Base-by-base conservation (phyloP, 2,888 invertebrate species). In the Scelioninae gen. 2 region DNA sequence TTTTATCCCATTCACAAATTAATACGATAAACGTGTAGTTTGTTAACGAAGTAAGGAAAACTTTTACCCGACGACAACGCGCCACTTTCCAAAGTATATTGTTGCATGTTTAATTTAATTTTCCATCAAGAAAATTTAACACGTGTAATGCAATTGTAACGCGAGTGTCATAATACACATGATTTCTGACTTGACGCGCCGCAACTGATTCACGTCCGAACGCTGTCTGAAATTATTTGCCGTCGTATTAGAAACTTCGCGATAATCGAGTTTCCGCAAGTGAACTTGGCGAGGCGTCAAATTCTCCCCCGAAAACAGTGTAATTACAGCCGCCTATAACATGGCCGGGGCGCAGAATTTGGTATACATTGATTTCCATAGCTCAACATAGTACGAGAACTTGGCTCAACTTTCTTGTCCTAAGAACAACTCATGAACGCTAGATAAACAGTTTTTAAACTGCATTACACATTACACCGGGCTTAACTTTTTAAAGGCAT, bases 221-320 rank as follows among this genome's bases (percentile, higher is more conserved):
- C 67, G 50, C 63, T 50, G 73, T 63, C 73, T 73, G 57, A 68
- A 73, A 68, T 61, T 61, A 72, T 73, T 73, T 68, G 74, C 70
- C 68, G 48, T 28, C 70, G 65, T 75, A 70, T 73, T 75, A 73
- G 65, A 75, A 75, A 75, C 70, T 75, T 75, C 60, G 61, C 63
- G 67, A 73, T 75, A 75, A 75, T 73, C 65, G 75, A 70, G 70
- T 75, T 75, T 73, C 63, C 75, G 65, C 70, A 73, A 75, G 73
- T 75, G 70, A 75, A 67, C 70, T 73, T 73, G 73, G 70, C 69
- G 70, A 73, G 68, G 67, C 73, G 73, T 73, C 72, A 72, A 72
- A 72, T 72, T 72, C 35, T 16, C 67, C 72, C 41, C 72, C 61
- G 61, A 72, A 72, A 67, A 72, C 74, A 72, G 72, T 72, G 64